Base-by-base conservation (phyloP, 2,113 vertebrate species). In the Atlantisia rogersi region DNA sequence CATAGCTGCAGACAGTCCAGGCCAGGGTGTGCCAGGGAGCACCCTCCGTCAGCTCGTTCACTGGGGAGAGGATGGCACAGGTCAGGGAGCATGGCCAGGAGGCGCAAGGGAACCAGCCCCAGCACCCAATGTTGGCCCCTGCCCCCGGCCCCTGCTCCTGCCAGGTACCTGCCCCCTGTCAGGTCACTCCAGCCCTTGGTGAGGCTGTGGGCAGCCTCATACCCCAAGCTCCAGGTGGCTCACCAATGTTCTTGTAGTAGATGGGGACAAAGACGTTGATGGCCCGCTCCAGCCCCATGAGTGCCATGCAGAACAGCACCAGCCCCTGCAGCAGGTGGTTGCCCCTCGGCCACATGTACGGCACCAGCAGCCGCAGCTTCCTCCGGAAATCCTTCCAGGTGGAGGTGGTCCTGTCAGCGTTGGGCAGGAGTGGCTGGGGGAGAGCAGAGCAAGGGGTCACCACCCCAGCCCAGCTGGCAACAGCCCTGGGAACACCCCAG, bases 231-330 rank as follows among this genome's bases (percentile, higher is more conserved):
- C 32, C 35, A 48, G 55, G 28, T 16, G 4, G 14, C 98, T 98
- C 97, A 99, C 99, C 99, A 0, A 99, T 99, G 74, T 99, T 95
- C 91, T 98, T 99, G 96, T 98, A 99, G 98, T 98, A 99, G 97
- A 99, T 99, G 7, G 99, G 99, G 12, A 99, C 99, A 4, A 99
- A 99, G 92, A 99, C 94, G 0, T 99, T 99, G 91, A 99, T 97
- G 29, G 58, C 99, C 14, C 99, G 95, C 91, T 99, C 99, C 29
- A 98, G 18, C 21, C 97, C 99, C 97, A 99, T 98, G 84, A 99
- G 97, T 0, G 92, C 91, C 95, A 99, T 96, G 91, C 99, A 99
- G 94, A 99, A 96, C 55, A 99, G 32, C 71, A 99, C 99, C 48
- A 99, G 96, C 4, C 98, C 44, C 98, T 99, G 99, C 56, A 99